Evolutionary conservation across 2,113 vertebrate genomes (phyloP), one percentile per base, ranked within the genome.

Genomic region (Cryptotis parvus): DNA sequence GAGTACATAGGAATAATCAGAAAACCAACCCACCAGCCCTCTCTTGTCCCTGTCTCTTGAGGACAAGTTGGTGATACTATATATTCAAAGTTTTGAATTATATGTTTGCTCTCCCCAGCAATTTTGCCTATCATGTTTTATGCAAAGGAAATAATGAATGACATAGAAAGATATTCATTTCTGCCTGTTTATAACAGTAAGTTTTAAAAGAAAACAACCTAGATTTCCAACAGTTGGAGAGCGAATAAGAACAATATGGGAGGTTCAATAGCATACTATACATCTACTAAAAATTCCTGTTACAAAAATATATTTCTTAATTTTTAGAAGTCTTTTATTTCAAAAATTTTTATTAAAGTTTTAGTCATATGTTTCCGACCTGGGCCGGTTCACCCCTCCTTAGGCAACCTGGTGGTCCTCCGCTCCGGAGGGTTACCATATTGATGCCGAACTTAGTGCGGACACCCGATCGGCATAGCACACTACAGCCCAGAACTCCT

Each of bases 71-170:
- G 69, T n/a, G 39, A 15, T 37, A 66, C 45, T 39, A 43, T 22
- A 37, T 69, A 65, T 31, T 31, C 55, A 20, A 73, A 78, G 11
- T 72, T 75, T 27, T 43, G 63, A 43, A 63, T 68, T 11, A 9
- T 33, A 22, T 80, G 45, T 85, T 89, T 90, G 73, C 1, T 83
- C 76, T 80, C n/a, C 37, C 76, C 61, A 66, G n/a, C 5, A 76
- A 79, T n/a, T 88, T 43, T 58, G 27, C 33, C 76, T 76, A 68
- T 6, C 52, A 55, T 20, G 26, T 10, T 82, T 16, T 43, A 39
- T 77, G 22, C 70, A 26, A 55, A 85, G 27, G 75, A 82, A 69
- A 74, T 74, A 85, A 90, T n/a, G 55, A 49, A 89, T 27, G 52
- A 12, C 31, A 4, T 29, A 18, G 35, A 70, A 76, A 22, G 39